phyloP scores from a whole-genome alignment of 35 echinoderm and acorn worm species.

The Hemicentrotus pulcherrimus region DNA sequence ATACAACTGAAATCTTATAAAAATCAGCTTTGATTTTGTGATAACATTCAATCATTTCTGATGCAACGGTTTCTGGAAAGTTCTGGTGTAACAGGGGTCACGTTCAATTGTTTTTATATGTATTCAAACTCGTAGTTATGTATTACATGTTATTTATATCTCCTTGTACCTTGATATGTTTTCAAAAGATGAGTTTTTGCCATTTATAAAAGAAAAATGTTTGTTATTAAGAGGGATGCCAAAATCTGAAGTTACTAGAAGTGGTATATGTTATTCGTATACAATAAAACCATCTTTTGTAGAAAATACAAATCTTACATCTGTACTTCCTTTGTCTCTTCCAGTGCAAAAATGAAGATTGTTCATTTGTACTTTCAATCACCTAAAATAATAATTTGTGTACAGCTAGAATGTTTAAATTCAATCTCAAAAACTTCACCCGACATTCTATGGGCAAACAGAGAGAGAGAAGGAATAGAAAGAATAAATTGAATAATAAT shows the following conservation, averaged over 20 bases:
- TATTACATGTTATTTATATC: background rate
- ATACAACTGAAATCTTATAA: no score
- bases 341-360: no score
- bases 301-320: background rate
- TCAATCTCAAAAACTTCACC: no score
- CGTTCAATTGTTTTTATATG: background rate
- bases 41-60: no score
- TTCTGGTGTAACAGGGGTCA: background rate
- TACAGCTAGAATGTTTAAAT: no score
- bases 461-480: no score
- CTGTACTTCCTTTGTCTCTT: background rate
- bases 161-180: background rate
- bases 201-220: background rate
- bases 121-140: background rate
- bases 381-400: no score
- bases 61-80: background rate
- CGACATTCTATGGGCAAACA: no score
- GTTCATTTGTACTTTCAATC: no score
- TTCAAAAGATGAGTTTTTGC: background rate
- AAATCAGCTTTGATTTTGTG: no score
- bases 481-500: no score
- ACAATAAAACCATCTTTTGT: constrained; percentile 7
- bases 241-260: background rate
- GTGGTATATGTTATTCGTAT: background rate
- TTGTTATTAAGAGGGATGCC: constrained; percentile 17